Conservation (phyloP, 1,140 invertebrate species). For the Venturia canescens region DNA sequence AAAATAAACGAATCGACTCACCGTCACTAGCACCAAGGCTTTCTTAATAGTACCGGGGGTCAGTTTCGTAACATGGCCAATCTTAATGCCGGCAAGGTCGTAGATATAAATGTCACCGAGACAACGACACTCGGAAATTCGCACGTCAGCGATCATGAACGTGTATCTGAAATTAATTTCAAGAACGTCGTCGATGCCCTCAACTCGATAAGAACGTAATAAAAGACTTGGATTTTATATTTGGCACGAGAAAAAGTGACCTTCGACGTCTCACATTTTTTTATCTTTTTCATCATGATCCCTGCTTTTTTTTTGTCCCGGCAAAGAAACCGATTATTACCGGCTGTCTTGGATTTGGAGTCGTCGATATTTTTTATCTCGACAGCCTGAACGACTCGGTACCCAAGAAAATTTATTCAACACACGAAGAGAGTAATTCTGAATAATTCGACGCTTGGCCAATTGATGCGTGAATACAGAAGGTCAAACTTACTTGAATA, state of each 20-base stretch:
- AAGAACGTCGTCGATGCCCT: not conserved
- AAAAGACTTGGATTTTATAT: not conserved
- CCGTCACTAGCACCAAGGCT: constrained; percentile 63
- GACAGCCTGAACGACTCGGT: no score
- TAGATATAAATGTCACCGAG: constrained; percentile 69
- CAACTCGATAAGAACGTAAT: not conserved
- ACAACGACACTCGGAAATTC: constrained; percentile 63
- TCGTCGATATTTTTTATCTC: no score
- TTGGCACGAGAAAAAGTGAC: not conserved
- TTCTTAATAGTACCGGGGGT: constrained; percentile 69
- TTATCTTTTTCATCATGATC: no score
- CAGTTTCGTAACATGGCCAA: constrained; percentile 66
- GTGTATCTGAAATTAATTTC: constrained; percentile 55
- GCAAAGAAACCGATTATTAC: no score
- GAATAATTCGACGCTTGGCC: no score
- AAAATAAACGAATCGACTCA: constrained; percentile 47
- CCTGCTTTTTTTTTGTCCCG: no score
- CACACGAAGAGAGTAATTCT: not conserved
- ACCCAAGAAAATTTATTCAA: not conserved
- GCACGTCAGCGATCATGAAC: constrained; percentile 66
- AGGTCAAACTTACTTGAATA: constrained; percentile 60
- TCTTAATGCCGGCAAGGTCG: constrained; percentile 64
- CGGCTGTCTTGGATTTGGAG: no score
- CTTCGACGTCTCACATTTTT: not conserved
- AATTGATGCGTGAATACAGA: not conserved